These are phyloP conservation scores for Cephus spinipes DNA, from an alignment of 2,888 invertebrate genomes.

Conservation along the genomic window DNA sequence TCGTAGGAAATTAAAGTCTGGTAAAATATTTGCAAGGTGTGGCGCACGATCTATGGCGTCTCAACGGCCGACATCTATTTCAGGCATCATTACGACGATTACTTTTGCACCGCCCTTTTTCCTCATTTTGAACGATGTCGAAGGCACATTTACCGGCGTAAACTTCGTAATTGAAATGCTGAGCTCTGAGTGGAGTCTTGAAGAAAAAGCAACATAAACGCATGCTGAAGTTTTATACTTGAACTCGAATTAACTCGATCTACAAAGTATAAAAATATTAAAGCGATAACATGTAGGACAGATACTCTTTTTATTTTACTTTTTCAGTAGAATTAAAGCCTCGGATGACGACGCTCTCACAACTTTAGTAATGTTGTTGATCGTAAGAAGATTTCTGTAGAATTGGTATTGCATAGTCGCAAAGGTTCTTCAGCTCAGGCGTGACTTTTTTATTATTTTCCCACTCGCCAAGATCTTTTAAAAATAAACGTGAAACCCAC, in stretches of 20 bases:
- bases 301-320: neutral
- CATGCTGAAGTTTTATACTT: neutral
- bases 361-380: neutral
- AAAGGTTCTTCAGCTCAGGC: neutral
- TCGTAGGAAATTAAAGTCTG: conserved; percentile 5
- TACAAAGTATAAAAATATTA: neutral
- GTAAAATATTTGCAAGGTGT: conserved; percentile 30
- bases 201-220: neutral
- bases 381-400: neutral
- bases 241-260: neutral
- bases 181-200: neutral
- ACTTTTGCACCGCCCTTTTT: conserved; percentile 9
- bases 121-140: neutral
- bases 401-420: neutral
- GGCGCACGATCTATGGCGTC: conserved; percentile 17
- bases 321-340: neutral
- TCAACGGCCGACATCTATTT: conserved; percentile 28
- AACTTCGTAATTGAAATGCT: neutral
- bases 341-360: neutral
- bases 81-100: conserved; percentile 32
- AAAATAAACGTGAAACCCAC: neutral
- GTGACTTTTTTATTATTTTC: neutral
- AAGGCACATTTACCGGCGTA: neutral
- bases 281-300: neutral
- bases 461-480: neutral